phyloP scores from a whole-genome alignment of 1,140 invertebrate genomes.

The Formica selysi region DNA sequence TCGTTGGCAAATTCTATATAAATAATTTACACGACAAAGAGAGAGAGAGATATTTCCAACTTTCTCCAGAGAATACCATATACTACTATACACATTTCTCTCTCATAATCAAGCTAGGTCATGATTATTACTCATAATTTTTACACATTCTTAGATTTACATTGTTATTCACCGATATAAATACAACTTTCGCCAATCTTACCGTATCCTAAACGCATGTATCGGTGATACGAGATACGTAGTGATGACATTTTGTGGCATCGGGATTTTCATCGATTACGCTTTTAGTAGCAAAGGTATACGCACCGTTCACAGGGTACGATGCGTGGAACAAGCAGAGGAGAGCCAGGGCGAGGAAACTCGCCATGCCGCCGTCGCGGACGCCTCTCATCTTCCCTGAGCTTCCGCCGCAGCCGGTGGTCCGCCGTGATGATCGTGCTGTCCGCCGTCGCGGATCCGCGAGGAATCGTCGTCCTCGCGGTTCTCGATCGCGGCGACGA shows the following conservation, averaged over 20 bases:
- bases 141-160: not conserved
- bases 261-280: too few species aligned
- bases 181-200: not conserved
- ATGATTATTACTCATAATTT: not conserved
- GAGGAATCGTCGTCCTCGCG: slow-evolving; percentile 17
- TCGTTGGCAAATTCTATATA: not conserved
- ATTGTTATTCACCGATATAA: not conserved
- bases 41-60: not conserved
- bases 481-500: not conserved
- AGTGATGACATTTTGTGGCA: too few species aligned
- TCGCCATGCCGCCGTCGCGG: slow-evolving; percentile 73
- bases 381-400: slow-evolving; percentile 73
- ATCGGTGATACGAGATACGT: too few species aligned
- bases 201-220: too few species aligned
- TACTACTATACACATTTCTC: not conserved
- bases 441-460: slow-evolving; percentile 27
- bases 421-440: slow-evolving; percentile 36
- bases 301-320: slow-evolving; percentile 75
- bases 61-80: not conserved
- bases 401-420: slow-evolving; percentile 61
- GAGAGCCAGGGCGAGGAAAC: slow-evolving; percentile 76
- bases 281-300: not conserved
- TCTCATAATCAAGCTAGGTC: not conserved
- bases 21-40: not conserved
- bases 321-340: slow-evolving; percentile 76